Base-by-base conservation (phyloP, 2,797 vertebrate species). In the Gymnopithys bicolor region DNA sequence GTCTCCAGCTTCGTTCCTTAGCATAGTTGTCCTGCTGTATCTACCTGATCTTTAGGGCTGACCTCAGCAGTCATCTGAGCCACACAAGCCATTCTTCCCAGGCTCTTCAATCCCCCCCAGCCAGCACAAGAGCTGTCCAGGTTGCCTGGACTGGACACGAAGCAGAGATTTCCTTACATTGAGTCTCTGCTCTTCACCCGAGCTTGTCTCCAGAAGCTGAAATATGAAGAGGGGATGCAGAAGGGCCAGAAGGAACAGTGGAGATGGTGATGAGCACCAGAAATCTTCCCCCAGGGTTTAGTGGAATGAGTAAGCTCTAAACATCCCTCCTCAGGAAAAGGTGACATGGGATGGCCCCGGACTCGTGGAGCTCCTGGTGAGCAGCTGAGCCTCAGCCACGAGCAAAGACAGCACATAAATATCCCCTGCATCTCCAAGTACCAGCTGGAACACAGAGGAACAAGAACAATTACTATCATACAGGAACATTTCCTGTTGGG, bases 401-500 rank as follows among this genome's bases (percentile, higher is more conserved):
- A 82, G 77, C 66, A 76, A 10, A 53, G 48, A 43, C 59, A 49
- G 7, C 78, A 46, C 83, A 58, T 21, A 58, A 94, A 88, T 12
- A 89, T 39, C 46, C 41, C 30, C 68, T 5, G 37, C 52, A 73
- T n/a, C 56, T 32, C 60, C 1, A 48, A 62, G 53, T 23, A 67
- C 56, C 49, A 11, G 21, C 30, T 23, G 62, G 45, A 76, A 74
- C 48, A 55, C 7, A 0, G 35, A 93, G 69, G 33, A 78, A 91
- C 51, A 48, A 66, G 62, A 91, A 49, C 76, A 91, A 93, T 89
- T 80, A 83, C 37, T 6, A 48, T 27, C 82, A 68, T n/a, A 68
- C 37, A 76, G 66, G 69, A 89, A 62, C 58, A n/a, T 81, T 92
- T 75, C 48, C 94, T 75, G 90, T 5, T 58, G 89, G 87, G 87